Percentiles rank a stretch among this genome's conserved stretches.
These are phyloP conservation scores for Tipula confusa DNA, from an alignment of 2,888 invertebrate species.

Conservation along the genomic window DNA sequence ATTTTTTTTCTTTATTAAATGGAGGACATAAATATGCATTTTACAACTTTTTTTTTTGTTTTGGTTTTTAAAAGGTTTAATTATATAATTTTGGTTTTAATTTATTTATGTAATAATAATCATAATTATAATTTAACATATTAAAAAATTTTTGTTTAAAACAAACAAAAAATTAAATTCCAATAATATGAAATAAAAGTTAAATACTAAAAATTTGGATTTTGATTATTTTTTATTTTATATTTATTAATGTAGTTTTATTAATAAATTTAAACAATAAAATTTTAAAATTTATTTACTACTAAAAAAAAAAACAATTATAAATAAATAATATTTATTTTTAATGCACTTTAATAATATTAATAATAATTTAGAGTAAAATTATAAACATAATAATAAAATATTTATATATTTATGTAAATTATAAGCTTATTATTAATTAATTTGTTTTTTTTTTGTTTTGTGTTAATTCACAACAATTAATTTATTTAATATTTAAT, in stretches of 20 bases:
- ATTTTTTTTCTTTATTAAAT: conserved; percentile 26
- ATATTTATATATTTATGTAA: background rate
- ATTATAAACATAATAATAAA: too few relatives aligned
- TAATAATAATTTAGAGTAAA: background rate
- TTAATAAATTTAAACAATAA: background rate
- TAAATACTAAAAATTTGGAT: background rate
- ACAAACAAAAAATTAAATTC: background rate
- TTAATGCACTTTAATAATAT: conserved; percentile 9
- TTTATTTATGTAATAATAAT: background rate
- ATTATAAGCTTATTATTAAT: conserved; percentile 5
- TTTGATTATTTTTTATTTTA: background rate
- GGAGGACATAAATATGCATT: conserved; percentile 30
- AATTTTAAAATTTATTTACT: background rate
- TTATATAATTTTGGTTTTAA: background rate
- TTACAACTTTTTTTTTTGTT: conserved; percentile 7
- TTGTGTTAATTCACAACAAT: conserved; percentile 28
- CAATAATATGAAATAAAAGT: background rate
- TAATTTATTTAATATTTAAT: background rate
- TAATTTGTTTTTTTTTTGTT: conserved; percentile 8
- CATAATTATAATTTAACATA: background rate
- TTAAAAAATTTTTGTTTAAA: background rate
- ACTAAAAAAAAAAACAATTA: background rate
- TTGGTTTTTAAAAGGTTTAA: background rate
- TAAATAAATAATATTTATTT: background rate
- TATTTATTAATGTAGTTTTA: background rate